Evolutionary conservation across 2,113 vertebrate species (phyloP).

Genomic region (Seriola dumerili): DNA sequence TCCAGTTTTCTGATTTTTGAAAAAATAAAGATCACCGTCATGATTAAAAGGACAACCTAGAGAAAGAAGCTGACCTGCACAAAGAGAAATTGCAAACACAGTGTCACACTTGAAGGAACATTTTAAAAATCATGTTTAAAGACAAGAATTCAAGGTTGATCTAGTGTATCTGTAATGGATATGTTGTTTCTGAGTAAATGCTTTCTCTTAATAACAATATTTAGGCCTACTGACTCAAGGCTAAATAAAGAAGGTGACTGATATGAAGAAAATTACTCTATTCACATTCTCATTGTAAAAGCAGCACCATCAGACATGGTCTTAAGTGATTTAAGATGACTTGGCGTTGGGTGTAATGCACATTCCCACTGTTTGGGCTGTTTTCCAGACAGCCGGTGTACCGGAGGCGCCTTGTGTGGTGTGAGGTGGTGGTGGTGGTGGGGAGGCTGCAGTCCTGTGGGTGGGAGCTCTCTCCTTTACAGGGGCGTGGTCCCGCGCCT

Average conservation of each 20-base stretch:
- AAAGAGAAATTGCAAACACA: neutral
- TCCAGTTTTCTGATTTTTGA: neutral
- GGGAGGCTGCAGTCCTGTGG: constrained; percentile 53
- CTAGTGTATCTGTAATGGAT: neutral
- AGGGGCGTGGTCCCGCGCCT: constrained; percentile 59
- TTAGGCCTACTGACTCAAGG: neutral
- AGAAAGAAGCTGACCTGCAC: neutral
- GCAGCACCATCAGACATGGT: too few species aligned
- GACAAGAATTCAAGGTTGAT: neutral
- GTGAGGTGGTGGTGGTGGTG: constrained; percentile 48
- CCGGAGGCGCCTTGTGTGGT: constrained; percentile 20
- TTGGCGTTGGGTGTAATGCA: constrained; percentile 11
- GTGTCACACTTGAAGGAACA: neutral
- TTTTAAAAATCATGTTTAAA: too few species aligned
- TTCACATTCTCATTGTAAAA: neutral
- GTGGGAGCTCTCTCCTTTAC: constrained; percentile 32
- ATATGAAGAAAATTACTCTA: neutral
- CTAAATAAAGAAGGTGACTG: neutral
- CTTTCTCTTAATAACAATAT: neutral
- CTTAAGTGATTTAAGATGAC: constrained; percentile 13
- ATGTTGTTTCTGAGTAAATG: neutral
- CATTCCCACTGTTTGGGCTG: neutral
- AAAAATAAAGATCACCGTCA: neutral
- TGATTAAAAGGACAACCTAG: neutral
- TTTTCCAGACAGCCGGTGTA: constrained; percentile 16